A percentile compares a stretch with the other conserved stretches of the same genome.
phyloP scores from a whole-genome alignment of 1,140 invertebrate genomes.

The Linepithema humile region DNA sequence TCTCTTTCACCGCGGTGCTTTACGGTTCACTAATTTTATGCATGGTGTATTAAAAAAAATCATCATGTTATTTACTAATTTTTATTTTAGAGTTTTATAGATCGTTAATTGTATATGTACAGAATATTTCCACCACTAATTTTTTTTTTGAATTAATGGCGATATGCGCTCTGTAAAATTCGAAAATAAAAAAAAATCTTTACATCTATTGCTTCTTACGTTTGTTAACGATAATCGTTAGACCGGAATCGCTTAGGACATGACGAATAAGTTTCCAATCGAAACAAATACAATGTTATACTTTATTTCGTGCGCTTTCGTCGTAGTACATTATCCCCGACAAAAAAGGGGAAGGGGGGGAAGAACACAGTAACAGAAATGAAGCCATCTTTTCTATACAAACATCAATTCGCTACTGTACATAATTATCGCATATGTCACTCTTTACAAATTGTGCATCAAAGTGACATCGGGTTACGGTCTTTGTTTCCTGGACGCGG shows the following conservation, averaged over 20 bases:
- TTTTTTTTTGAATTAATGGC: too few relatives aligned
- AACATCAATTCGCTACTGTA: conserved; percentile 72
- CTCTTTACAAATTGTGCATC: background rate
- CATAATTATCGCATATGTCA: conserved; percentile 24
- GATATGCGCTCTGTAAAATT: too few relatives aligned
- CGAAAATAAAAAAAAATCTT: background rate
- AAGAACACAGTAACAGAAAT: conserved; percentile 55
- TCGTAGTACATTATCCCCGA: conserved; percentile 56
- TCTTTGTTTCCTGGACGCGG: background rate
- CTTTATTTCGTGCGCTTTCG: conserved; percentile 72
- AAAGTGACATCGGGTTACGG: background rate
- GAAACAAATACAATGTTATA: conserved; percentile 66
- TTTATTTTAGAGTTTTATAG: background rate
- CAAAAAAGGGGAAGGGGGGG: conserved; percentile 59
- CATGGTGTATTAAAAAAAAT: too few relatives aligned
- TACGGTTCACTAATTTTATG: too few relatives aligned
- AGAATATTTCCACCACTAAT: too few relatives aligned
- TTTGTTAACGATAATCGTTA: too few relatives aligned
- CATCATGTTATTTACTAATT: background rate
- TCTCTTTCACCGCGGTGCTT: too few relatives aligned
- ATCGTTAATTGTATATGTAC: background rate
- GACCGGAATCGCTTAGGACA: background rate
- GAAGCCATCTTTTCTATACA: conserved; percentile 67
- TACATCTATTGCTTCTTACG: background rate
- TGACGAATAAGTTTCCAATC: conserved; percentile 14